Conservation (phyloP, 1,140 invertebrate species). For the Pectinophora gossypiella region DNA sequence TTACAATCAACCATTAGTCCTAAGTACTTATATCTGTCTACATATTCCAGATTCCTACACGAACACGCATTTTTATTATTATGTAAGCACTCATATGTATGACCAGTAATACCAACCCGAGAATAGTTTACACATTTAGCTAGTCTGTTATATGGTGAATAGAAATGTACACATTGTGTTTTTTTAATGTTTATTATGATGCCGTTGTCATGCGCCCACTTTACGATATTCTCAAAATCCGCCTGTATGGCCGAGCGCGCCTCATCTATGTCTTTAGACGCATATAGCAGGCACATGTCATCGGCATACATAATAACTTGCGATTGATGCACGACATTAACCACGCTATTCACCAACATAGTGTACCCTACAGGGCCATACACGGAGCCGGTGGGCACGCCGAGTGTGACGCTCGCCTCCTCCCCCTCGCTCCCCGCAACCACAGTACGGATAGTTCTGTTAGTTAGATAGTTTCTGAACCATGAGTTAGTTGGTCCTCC, state of each 20-base stretch:
- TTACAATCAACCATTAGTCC: not conserved
- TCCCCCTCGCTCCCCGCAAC: not conserved
- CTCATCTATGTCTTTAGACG: not conserved
- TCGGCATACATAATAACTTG: conserved; percentile 13
- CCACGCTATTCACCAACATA: not conserved
- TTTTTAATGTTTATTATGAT: not conserved
- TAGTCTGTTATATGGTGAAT: not conserved
- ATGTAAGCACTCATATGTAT: not conserved
- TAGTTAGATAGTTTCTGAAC: not conserved
- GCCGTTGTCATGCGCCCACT: conserved; percentile 1
- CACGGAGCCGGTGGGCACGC: not conserved
- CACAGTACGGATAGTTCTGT: not conserved
- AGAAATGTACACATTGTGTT: not conserved
- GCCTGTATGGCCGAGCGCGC: not conserved
- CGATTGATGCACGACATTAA: conserved; percentile 8
- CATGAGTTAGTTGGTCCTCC: not conserved
- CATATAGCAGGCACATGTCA: conserved; percentile 12
- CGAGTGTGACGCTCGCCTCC: not conserved
- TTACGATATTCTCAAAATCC: not conserved
- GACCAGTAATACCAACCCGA: not conserved
- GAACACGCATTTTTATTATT: not conserved
- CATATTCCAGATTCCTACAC: not conserved
- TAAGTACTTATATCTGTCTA: not conserved
- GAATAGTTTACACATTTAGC: too few relatives aligned
- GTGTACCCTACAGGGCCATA: not conserved